A percentile compares a stretch with the other conserved stretches of the same genome.
Conservation (phyloP, 2,888 invertebrate genomes). For the Pristionchus mayeri region DNA sequence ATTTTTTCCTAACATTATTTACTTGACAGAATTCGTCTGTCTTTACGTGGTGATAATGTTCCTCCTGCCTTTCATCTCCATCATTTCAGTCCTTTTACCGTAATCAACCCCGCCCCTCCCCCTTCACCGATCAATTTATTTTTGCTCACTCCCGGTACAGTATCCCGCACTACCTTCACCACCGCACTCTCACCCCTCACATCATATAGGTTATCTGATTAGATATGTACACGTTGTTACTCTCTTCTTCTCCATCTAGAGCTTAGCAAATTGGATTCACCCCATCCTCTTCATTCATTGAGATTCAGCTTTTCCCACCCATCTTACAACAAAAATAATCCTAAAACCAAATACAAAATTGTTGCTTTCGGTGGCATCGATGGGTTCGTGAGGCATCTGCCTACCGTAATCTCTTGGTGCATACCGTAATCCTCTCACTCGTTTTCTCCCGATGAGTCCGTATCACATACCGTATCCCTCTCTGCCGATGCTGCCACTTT, state of each 20-base stretch:
- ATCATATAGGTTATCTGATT: slow-evolving; percentile 45
- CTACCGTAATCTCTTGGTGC: slow-evolving; percentile 1
- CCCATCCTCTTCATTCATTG: background rate
- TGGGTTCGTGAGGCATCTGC: background rate
- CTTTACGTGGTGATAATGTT: slow-evolving; percentile 38
- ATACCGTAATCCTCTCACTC: slow-evolving; percentile 43
- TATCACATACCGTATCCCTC: slow-evolving; percentile 38
- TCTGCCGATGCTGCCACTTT: slow-evolving; percentile 38
- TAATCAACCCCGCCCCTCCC: background rate
- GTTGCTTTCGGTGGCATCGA: slow-evolving; percentile 38
- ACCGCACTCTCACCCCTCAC: slow-evolving; percentile 17
- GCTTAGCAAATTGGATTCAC: slow-evolving; percentile 35
- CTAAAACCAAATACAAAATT: slow-evolving; percentile 50
- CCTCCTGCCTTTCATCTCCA: slow-evolving; percentile 7
- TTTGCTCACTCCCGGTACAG: background rate
- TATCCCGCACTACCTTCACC: background rate
- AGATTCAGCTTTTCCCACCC: background rate
- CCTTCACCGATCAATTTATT: background rate
- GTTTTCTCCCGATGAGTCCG: slow-evolving; percentile 21
- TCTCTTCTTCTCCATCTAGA: background rate
- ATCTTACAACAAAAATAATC: slow-evolving; percentile 8
- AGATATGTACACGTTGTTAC: slow-evolving; percentile 46
- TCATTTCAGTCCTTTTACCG: slow-evolving; percentile 35
- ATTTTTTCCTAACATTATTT: slow-evolving; percentile 37
- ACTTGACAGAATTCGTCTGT: background rate